These are phyloP conservation scores for Drosophila differens DNA, from an alignment of 2,888 invertebrate genomes.

Conservation along the genomic window DNA sequence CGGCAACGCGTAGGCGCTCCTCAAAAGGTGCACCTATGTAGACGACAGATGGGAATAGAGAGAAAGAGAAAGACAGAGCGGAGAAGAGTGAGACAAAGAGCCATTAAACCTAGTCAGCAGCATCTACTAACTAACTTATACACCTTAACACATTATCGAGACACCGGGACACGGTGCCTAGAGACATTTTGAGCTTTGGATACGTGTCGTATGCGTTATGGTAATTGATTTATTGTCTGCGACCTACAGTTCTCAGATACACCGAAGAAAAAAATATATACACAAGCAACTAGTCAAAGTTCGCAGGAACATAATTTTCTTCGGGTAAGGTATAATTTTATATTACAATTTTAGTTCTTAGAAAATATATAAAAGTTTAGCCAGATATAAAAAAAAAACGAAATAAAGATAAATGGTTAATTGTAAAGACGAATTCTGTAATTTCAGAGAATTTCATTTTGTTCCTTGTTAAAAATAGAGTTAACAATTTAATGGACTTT, in stretches of 20 bases:
- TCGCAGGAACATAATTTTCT: not conserved
- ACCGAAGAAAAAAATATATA: not conserved
- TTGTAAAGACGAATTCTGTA: too few species aligned
- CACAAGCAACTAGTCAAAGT: not conserved
- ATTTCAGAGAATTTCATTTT: too few species aligned
- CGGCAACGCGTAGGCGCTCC: constrained; percentile 91
- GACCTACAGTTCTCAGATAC: not conserved
- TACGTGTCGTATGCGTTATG: constrained; percentile 72
- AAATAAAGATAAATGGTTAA: too few species aligned
- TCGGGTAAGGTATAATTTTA: not conserved
- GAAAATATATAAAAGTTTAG: too few species aligned
- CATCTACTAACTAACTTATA: constrained; percentile 64
- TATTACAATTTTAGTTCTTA: not conserved
- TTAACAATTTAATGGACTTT: not conserved
- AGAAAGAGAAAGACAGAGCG: not conserved
- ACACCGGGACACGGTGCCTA: constrained; percentile 8
- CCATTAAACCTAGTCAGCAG: constrained; percentile 38
- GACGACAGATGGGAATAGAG: not conserved
- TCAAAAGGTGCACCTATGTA: constrained; percentile 89
- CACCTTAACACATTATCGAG: constrained; percentile 48
- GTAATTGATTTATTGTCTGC: constrained; percentile 79
- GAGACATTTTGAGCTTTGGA: constrained; percentile 36
- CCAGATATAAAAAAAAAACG: too few species aligned
- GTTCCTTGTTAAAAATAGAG: too few species aligned
- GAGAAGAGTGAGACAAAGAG: constrained; percentile 1